These are phyloP conservation scores for Scaptomyza flava DNA, from an alignment of 2,888 invertebrate species.

Conservation along the genomic window DNA sequence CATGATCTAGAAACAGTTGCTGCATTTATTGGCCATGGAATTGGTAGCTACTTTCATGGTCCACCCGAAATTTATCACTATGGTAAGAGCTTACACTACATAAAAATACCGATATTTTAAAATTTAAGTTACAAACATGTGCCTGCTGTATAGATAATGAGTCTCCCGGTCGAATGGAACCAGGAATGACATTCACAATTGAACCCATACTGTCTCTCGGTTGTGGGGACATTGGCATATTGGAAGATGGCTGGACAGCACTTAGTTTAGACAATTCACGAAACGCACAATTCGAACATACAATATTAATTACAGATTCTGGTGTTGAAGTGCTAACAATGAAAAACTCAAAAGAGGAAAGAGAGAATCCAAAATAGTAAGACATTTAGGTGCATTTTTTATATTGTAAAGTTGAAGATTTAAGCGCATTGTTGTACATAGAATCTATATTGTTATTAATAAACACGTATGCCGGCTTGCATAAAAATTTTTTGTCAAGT, in stretches of 20 bases:
- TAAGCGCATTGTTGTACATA: slow-evolving; percentile 32
- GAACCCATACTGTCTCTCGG: slow-evolving; percentile 95
- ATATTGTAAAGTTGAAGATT: slow-evolving; percentile 37
- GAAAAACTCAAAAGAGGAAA: slow-evolving; percentile 51
- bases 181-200: slow-evolving; percentile 98
- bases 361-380: slow-evolving; percentile 4
- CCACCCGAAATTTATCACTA: slow-evolving; percentile 95
- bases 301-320: slow-evolving; percentile 91
- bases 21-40: slow-evolving; percentile 95
- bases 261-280: slow-evolving; percentile 92
- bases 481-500: slow-evolving; percentile 37
- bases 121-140: not conserved
- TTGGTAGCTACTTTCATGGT: slow-evolving; percentile 96
- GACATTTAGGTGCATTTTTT: slow-evolving; percentile 35
- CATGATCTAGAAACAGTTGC: slow-evolving; percentile 90
- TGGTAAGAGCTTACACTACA: slow-evolving; percentile 85
- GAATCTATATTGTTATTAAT: slow-evolving; percentile 22
- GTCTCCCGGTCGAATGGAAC: slow-evolving; percentile 89
- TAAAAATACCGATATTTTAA: not conserved
- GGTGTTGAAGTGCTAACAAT: slow-evolving; percentile 92
- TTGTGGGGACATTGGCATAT: slow-evolving; percentile 87
- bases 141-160: slow-evolving; percentile 86
- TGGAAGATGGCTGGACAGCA: slow-evolving; percentile 97
- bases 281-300: slow-evolving; percentile 96
- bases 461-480: slow-evolving; percentile 45